phyloP scores from a whole-genome alignment of 2,113 vertebrate species.

The Colius striatus region DNA sequence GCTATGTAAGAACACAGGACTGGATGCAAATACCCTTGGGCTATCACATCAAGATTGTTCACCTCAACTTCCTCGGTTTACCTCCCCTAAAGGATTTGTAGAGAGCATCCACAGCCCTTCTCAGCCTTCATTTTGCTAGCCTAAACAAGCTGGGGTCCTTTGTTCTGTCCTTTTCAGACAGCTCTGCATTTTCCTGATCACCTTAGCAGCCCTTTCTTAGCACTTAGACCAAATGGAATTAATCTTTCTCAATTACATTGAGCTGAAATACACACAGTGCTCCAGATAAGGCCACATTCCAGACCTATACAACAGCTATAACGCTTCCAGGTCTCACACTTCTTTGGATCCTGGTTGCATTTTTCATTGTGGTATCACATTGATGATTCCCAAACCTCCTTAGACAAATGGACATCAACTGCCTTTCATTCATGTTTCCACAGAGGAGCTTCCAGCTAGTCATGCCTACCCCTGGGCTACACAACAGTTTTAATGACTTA shows the following conservation, averaged over 20 bases:
- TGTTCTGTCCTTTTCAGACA: not conserved
- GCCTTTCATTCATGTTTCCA: not conserved
- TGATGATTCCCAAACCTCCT: not conserved
- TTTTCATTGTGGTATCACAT: accelerated
- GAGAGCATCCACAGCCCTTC: not conserved
- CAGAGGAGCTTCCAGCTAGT: not conserved
- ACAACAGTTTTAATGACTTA: not conserved
- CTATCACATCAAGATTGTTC: not conserved
- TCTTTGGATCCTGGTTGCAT: not conserved
- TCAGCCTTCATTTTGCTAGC: not conserved
- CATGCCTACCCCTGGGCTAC: not conserved
- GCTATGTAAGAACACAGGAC: not conserved
- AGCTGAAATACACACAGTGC: not conserved
- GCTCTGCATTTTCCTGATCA: not conserved
- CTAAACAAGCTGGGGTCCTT: not conserved
- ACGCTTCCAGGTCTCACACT: not conserved
- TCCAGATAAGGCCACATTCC: accelerated
- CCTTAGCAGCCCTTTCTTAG: not conserved
- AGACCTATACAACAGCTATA: not conserved
- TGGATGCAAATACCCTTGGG: not conserved
- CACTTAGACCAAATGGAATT: not conserved
- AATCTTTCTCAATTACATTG: not conserved
- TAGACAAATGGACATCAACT: not conserved
- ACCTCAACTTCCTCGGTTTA: not conserved
- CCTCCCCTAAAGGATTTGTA: not conserved